Conservation (phyloP, 2,797 vertebrate genomes). For the Anguilla pacifica region DNA sequence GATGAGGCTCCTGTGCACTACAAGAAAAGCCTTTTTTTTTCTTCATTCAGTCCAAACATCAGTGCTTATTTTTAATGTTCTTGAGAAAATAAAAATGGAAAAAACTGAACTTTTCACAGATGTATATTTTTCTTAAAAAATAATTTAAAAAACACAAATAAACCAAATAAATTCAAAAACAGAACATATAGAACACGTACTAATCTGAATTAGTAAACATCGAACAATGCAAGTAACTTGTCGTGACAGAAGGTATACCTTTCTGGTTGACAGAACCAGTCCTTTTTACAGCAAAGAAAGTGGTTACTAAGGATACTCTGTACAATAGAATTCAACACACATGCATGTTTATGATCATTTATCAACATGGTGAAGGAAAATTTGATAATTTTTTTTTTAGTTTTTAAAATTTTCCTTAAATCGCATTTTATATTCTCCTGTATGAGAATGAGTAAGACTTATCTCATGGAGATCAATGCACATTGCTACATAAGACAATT, state of each 20-base stretch:
- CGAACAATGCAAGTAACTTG: slow-evolving; percentile 87
- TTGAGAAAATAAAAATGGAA: slow-evolving; percentile 73
- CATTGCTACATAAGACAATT: slow-evolving; percentile 99
- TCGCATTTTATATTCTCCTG: slow-evolving; percentile 97
- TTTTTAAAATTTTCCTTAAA: slow-evolving; percentile 73
- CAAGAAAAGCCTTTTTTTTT: slow-evolving; percentile 78
- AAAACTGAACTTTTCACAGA: slow-evolving; percentile 84
- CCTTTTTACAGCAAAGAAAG: slow-evolving; percentile 86
- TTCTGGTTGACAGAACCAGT: slow-evolving; percentile 90
- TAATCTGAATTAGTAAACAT: slow-evolving; percentile 92
- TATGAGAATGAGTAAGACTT: slow-evolving; percentile 99
- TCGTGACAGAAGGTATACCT: slow-evolving; percentile 80
- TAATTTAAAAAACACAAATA: slow-evolving; percentile 65
- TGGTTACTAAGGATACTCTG: slow-evolving; percentile 95
- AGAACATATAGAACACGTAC: slow-evolving; percentile 87
- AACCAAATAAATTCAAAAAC: slow-evolving; percentile 66
- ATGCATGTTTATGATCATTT: slow-evolving; percentile 97
- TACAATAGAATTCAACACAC: slow-evolving; percentile 95
- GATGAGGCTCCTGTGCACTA: slow-evolving; percentile 87
- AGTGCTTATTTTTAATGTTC: slow-evolving; percentile 90
- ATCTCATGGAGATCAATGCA: slow-evolving; percentile 99
- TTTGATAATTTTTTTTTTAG: slow-evolving; percentile 70
- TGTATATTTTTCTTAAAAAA: slow-evolving; percentile 67
- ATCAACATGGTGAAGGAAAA: slow-evolving; percentile 98
- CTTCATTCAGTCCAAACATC: slow-evolving; percentile 91